phyloP scores from a whole-genome alignment of 2,888 invertebrate genomes.

The Ligdia adustata region DNA sequence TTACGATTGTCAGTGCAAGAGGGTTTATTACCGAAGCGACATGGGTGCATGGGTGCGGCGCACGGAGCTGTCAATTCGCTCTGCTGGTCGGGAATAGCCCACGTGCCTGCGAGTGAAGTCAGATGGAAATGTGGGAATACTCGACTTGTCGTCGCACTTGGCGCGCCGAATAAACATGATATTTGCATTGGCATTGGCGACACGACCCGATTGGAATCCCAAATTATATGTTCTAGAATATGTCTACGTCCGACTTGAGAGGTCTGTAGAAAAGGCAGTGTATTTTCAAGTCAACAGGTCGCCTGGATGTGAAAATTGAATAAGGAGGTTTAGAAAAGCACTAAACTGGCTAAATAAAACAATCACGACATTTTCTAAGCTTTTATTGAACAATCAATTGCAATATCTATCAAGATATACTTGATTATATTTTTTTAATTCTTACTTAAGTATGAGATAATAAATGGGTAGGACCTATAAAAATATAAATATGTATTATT shows the following conservation, averaged over 20 bases:
- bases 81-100: constrained; percentile 25
- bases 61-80: constrained; percentile 30
- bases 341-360: no score
- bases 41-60: constrained; percentile 12
- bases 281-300: background rate
- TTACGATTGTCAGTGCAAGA: constrained; percentile 41
- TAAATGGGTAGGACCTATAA: no score
- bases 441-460: no score
- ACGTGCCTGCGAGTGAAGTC: constrained; percentile 12
- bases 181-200: constrained; percentile 30
- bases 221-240: constrained; percentile 8
- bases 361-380: no score
- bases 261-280: background rate
- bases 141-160: constrained; percentile 25
- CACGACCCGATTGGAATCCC: constrained; percentile 15
- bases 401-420: no score
- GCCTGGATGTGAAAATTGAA: no score
- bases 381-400: no score
- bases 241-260: constrained; percentile 2
- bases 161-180: constrained; percentile 27
- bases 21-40: constrained; percentile 36
- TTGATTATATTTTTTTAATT: no score
- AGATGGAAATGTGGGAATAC: constrained; percentile 29
- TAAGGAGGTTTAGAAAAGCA: no score
- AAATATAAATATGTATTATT: no score